Conservation (phyloP, 2,888 invertebrate genomes). For the Trissoscelio sp. region DNA sequence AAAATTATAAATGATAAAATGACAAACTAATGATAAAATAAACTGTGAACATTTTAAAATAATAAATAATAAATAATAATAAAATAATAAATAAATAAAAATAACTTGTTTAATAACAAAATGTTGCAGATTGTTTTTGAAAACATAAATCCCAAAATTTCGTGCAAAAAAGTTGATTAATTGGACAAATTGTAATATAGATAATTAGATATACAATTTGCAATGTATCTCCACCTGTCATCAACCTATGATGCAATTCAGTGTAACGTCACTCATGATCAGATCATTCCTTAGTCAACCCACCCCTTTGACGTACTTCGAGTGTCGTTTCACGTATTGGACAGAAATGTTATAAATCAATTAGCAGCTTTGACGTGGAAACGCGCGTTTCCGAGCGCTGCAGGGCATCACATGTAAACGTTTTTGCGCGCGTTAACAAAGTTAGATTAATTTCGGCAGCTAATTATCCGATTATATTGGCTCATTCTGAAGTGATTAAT, state of each 20-base stretch:
- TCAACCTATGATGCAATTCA: background rate
- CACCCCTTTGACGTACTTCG: background rate
- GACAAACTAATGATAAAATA: no score
- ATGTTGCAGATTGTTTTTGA: no score
- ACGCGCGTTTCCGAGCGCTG: background rate
- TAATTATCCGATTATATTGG: background rate
- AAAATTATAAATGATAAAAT: no score
- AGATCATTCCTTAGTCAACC: background rate
- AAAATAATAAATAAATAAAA: no score
- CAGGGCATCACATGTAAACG: background rate
- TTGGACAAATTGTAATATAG: no score
- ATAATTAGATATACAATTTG: no score
- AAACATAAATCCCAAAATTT: no score
- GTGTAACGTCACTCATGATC: constrained; percentile 3
- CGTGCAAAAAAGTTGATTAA: no score
- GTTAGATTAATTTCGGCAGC: background rate
- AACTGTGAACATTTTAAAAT: no score
- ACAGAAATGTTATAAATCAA: constrained; percentile 26
- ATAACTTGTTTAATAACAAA: no score
- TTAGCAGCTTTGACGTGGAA: constrained; percentile 10
- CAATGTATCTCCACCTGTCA: no score
- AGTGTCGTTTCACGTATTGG: background rate
- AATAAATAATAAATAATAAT: no score
- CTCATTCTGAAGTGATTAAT: background rate
- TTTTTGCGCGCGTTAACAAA: background rate